Percentiles rank a stretch among this genome's conserved stretches.
Evolutionary conservation across 2,113 vertebrate genomes (phyloP).

Genomic region (Stercorarius parasiticus): DNA sequence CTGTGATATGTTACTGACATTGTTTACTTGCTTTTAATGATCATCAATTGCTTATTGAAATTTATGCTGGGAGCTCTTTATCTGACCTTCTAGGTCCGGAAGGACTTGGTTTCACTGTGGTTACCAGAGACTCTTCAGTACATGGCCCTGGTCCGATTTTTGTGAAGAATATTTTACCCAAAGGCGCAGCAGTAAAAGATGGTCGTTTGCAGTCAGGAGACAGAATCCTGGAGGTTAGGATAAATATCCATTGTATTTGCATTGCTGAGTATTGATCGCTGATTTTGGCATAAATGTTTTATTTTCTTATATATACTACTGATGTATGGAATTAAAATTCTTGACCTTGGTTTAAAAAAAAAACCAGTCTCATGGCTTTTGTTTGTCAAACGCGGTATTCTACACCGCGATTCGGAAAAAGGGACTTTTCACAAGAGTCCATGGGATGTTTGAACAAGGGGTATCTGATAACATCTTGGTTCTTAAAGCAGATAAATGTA

Average conservation of each 20-base stretch:
- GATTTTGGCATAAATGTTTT: neutral
- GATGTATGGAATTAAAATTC: neutral
- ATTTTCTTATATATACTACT: neutral
- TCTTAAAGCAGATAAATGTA: neutral
- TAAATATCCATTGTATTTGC: neutral
- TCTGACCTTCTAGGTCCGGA: constrained; percentile 82
- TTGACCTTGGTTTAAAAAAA: neutral
- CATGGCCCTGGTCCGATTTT: constrained; percentile 94
- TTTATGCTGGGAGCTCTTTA: neutral
- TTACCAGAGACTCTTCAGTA: constrained; percentile 94
- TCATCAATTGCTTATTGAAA: neutral
- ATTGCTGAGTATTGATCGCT: neutral
- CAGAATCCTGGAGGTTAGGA: constrained; percentile 91
- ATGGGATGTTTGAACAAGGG: neutral
- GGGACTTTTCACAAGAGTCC: neutral
- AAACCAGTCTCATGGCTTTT: neutral
- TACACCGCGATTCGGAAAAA: rapidly evolving
- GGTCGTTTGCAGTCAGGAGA: constrained; percentile 95
- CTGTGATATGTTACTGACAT: neutral
- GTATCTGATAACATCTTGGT: neutral
- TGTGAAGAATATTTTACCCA: constrained; percentile 95
- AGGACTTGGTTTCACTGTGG: constrained; percentile 96
- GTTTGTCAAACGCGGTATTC: neutral
- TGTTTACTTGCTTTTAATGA: neutral
- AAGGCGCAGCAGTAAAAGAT: constrained; percentile 94